phyloP scores from a whole-genome alignment of 2,888 invertebrate genomes.

The Onthophagus sagittarius region DNA sequence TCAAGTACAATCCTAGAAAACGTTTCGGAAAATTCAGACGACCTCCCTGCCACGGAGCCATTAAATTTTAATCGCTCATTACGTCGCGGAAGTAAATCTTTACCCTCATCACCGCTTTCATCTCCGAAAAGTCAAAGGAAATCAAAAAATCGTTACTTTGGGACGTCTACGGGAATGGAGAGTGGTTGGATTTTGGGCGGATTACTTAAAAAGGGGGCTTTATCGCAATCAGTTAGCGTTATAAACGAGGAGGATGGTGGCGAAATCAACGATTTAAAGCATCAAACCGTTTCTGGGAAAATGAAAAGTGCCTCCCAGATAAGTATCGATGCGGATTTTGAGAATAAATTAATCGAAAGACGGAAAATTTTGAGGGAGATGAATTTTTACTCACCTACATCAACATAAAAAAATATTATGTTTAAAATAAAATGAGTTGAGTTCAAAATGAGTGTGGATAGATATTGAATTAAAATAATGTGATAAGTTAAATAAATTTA shows the following conservation, averaged over 20 bases:
- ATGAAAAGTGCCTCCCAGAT: slow-evolving; percentile 26
- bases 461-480: too few relatives aligned
- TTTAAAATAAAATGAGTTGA: neutral
- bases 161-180: slow-evolving; percentile 50
- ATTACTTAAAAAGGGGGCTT: slow-evolving; percentile 55
- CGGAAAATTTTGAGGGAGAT: slow-evolving; percentile 65
- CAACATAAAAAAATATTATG: slow-evolving; percentile 74
- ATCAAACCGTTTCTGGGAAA: neutral
- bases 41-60: slow-evolving; percentile 30
- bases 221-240: slow-evolving; percentile 55
- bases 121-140: slow-evolving; percentile 62
- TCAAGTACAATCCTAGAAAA: slow-evolving; percentile 14
- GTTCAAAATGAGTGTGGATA: too few relatives aligned
- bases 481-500: too few relatives aligned
- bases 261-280: slow-evolving; percentile 32
- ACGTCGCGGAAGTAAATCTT: slow-evolving; percentile 65
- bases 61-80: slow-evolving; percentile 45
- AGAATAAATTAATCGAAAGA: slow-evolving; percentile 43
- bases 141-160: slow-evolving; percentile 58
- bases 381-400: slow-evolving; percentile 84
- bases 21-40: neutral
- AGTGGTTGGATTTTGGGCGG: slow-evolving; percentile 64
- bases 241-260: slow-evolving; percentile 59
- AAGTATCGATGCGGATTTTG: slow-evolving; percentile 32
- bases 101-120: slow-evolving; percentile 65